Evolutionary conservation across 2,113 vertebrate genomes (phyloP).

Genomic region (Cathartes aura): DNA sequence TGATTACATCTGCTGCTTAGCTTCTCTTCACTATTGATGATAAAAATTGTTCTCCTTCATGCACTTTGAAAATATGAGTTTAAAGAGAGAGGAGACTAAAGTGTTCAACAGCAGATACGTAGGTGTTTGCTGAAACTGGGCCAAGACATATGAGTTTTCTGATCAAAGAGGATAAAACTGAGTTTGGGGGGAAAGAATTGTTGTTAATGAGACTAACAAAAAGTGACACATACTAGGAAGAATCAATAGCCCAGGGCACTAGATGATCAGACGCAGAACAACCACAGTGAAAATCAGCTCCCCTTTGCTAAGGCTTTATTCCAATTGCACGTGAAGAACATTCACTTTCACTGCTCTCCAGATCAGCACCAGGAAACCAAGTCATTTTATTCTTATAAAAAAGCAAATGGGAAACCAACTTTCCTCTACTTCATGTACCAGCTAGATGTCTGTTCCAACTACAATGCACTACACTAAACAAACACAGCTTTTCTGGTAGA

Average conservation of each 20-base stretch:
- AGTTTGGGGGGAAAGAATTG: neutral
- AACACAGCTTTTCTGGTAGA: neutral
- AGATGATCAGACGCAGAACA: neutral
- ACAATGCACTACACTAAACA: neutral
- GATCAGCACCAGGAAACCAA: neutral
- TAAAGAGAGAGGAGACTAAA: conserved; percentile 11
- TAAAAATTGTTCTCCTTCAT: neutral
- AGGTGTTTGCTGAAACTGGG: conserved; percentile 1
- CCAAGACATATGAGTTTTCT: neutral
- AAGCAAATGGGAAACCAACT: neutral
- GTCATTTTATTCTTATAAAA: neutral
- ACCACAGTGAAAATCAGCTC: neutral
- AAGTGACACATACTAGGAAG: neutral
- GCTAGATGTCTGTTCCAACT: neutral
- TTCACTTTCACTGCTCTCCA: neutral
- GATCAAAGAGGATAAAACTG: neutral
- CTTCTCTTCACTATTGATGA: neutral
- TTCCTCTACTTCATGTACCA: neutral
- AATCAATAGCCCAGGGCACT: neutral
- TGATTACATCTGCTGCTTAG: neutral
- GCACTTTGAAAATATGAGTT: neutral
- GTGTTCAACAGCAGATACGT: neutral
- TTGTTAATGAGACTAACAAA: neutral
- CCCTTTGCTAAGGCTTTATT: neutral
- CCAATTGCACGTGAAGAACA: neutral